A percentile compares a stretch with the other conserved stretches of the same genome.
Evolutionary conservation across 1,140 invertebrate genomes (phyloP).

Genomic region (Papilio polyxenes): DNA sequence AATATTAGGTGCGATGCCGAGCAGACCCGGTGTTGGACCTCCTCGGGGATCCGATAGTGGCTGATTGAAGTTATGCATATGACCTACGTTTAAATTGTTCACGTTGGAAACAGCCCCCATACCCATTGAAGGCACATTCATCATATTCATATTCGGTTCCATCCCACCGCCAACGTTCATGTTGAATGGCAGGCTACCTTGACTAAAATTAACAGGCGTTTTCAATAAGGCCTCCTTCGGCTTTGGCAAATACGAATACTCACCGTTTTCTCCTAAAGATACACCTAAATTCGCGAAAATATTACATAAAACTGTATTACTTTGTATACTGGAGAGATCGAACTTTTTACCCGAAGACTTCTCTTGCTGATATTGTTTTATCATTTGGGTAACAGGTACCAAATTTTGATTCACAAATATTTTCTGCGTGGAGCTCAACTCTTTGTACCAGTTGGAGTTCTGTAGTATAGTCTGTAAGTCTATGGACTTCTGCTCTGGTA

Average conservation of each 20-base stretch:
- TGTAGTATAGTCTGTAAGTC: slow-evolving; percentile 82
- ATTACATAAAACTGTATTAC: slow-evolving; percentile 77
- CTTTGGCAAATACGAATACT: slow-evolving; percentile 80
- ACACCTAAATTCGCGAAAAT: slow-evolving; percentile 82
- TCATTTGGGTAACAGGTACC: slow-evolving; percentile 81
- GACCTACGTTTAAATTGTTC: slow-evolving; percentile 72
- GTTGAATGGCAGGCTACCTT: slow-evolving; percentile 63
- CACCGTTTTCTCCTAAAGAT: slow-evolving; percentile 80
- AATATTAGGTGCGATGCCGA: slow-evolving; percentile 77
- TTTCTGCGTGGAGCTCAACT: slow-evolving; percentile 84
- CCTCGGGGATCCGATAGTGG: slow-evolving; percentile 63
- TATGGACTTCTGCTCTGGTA: slow-evolving; percentile 70
- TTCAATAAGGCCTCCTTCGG: slow-evolving; percentile 74
- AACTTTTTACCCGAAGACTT: slow-evolving; percentile 79
- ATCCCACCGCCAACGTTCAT: slow-evolving; percentile 62
- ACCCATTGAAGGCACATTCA: slow-evolving; percentile 75
- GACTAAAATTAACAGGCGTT: slow-evolving; percentile 77
- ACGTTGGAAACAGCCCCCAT: slow-evolving; percentile 64
- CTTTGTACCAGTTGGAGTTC: slow-evolving; percentile 84
- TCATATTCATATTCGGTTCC: slow-evolving; percentile 70
- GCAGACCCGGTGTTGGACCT: slow-evolving; percentile 73
- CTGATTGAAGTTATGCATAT: slow-evolving; percentile 72
- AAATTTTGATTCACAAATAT: slow-evolving; percentile 85
- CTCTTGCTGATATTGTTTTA: slow-evolving; percentile 82
- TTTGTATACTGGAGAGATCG: slow-evolving; percentile 78